These are phyloP conservation scores for Erpetoichthys calabaricus DNA, from an alignment of 2,797 vertebrate genomes.

Conservation along the genomic window DNA sequence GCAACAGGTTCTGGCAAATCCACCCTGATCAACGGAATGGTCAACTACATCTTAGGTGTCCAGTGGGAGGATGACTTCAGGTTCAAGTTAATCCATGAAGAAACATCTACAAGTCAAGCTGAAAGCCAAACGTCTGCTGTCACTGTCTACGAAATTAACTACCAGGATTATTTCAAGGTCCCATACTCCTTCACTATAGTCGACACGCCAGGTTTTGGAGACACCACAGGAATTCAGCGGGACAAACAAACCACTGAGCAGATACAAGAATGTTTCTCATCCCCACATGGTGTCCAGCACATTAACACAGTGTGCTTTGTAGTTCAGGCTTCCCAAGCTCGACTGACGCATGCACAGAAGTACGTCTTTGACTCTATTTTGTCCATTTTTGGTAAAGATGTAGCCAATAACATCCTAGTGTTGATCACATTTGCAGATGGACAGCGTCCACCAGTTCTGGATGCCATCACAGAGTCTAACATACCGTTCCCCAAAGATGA, in stretches of 20 bases:
- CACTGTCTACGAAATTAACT: conserved; percentile 20
- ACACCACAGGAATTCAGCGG: conserved; percentile 7
- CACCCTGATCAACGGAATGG: conserved; percentile 23
- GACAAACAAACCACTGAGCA: conserved; percentile 12
- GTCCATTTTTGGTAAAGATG: conserved; percentile 21
- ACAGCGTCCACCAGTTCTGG: conserved; percentile 13
- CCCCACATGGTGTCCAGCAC: conserved; percentile 17
- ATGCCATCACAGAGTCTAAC: conserved; percentile 17
- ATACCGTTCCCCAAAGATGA: conserved; percentile 18
- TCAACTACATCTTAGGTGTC: conserved; percentile 24
- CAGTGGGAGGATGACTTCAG: conserved; percentile 10
- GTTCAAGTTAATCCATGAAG: conserved; percentile 18
- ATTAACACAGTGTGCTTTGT: conserved; percentile 23
- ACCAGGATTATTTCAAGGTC: conserved; percentile 14
- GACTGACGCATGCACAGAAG: background rate
- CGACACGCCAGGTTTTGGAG: conserved; percentile 26
- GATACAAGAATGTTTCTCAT: conserved; percentile 17
- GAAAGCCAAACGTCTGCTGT: conserved; percentile 19
- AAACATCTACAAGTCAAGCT: background rate
- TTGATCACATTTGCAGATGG: conserved; percentile 24
- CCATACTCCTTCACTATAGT: conserved; percentile 25
- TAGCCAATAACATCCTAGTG: conserved; percentile 20
- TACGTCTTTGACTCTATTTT: conserved; percentile 18
- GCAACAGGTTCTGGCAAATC: conserved; percentile 19
- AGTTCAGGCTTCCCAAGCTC: conserved; percentile 1